Evolutionary conservation across 2,113 vertebrate genomes (phyloP), one percentile per base, ranked within the genome.

Genomic region (Heloderma charlesbogerti): DNA sequence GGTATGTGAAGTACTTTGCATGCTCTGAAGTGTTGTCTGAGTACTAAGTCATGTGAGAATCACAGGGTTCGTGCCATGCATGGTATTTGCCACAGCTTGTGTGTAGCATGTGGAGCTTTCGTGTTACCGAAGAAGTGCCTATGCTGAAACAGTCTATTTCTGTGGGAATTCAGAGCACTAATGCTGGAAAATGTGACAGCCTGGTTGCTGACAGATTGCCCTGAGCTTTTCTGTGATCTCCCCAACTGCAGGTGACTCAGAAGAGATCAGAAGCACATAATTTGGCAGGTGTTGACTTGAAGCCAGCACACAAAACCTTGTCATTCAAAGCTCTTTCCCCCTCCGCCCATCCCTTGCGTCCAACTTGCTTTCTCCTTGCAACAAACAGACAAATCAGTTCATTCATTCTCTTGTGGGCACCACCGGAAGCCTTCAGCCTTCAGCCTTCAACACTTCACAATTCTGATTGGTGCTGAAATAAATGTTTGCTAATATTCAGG

Each of bases 141-240:
- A 60, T 40, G 66, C 31, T 74, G 29, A 89, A 89, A 89, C 4
- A 9, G 12, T 84, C 25, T 67, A 40, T 67, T 85, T 84, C 57
- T 15, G 34, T 34, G 31, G 67, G 34, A 51, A 67, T 20, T 51
- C 57, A 77, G 60, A 90, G 48, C 82, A 34, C 31, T 51, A 25
- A 69, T 69, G 31, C 75, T 51, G 43, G 60, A 18, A 80, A 80
- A 80, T 54, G 60, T 69, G 43, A 67, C 87, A 88, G 37, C 57
- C 77, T 69, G 43, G 60, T 51, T 90, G 75, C 57, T 85, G 72
- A 90, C 25, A 78, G 57, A 78, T 84, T 77, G 82, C 82, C 57
- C 57, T 37, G 89, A 66, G 40, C 40, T 4, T 48, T 2, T 77
- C 71, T 84, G 54, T 48, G 7, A 84, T 90, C 57, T 67, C 15